These are phyloP conservation scores for Drosophila pullipes DNA, from an alignment of 2,888 invertebrate species.

Conservation along the genomic window DNA sequence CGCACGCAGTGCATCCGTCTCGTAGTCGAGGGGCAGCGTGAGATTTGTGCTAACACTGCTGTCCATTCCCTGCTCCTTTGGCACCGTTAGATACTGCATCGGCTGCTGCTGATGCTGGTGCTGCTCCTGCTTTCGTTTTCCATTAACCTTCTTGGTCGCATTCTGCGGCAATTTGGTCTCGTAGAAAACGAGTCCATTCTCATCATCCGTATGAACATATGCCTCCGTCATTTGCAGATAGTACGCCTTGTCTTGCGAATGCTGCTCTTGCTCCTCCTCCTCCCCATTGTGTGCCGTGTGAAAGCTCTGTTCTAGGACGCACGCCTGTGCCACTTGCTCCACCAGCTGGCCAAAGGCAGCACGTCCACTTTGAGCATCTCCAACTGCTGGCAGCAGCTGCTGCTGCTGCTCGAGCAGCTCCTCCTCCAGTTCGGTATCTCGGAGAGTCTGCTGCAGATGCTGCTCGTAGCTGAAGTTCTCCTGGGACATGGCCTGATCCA, in stretches of 20 bases:
- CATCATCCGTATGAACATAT: conserved; percentile 91
- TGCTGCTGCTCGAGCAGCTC: conserved; percentile 15
- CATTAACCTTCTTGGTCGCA: conserved; percentile 37
- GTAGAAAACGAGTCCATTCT: conserved; percentile 89
- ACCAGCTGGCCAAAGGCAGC: conserved; percentile 67
- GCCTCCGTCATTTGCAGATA: conserved; percentile 88
- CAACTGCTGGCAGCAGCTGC: conserved; percentile 6
- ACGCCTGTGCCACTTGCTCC: conserved; percentile 73
- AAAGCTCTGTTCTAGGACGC: conserved; percentile 54
- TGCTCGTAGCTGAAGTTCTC: conserved; percentile 79
- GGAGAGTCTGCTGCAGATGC: conserved; percentile 56
- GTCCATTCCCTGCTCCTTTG: conserved; percentile 43
- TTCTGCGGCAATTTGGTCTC: conserved; percentile 85
- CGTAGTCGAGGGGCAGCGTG: conserved; percentile 88
- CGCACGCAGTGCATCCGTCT: conserved; percentile 88
- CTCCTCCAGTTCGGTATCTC: conserved; percentile 18
- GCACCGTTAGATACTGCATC: conserved; percentile 8
- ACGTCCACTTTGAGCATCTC: conserved; percentile 33
- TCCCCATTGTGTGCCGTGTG: conserved; percentile 49
- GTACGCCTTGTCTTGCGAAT: conserved; percentile 58
- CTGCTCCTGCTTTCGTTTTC: conserved; percentile 11
- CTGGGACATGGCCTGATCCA: conserved; percentile 76
- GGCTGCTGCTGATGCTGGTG: conserved; percentile 8
- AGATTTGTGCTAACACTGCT: conserved; percentile 86
- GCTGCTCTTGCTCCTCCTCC: conserved; percentile 10